Percentiles rank a stretch among this genome's conserved stretches.
phyloP scores from a whole-genome alignment of 2,113 vertebrate species.

The Pedetes capensis region DNA sequence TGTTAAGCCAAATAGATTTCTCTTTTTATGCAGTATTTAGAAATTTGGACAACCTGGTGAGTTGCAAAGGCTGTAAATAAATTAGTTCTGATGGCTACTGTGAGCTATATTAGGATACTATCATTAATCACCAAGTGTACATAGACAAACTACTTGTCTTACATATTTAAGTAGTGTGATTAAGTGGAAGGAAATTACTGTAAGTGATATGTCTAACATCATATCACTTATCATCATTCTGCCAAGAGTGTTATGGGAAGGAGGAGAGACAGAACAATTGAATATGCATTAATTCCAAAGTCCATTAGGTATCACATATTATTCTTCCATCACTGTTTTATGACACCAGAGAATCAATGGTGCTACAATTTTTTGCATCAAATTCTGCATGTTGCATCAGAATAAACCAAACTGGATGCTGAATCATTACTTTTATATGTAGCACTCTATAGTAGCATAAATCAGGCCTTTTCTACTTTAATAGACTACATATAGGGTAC shows the following conservation, averaged over 20 bases:
- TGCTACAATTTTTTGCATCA: not conserved
- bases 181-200: constrained; percentile 27
- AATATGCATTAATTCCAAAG: not conserved
- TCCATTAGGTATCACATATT: not conserved
- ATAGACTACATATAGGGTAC: not conserved
- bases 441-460: not conserved
- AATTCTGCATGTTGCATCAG: constrained; percentile 11
- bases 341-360: constrained; percentile 5
- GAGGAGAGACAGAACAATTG: not conserved
- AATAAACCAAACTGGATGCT: constrained; percentile 35
- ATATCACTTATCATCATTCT: not conserved
- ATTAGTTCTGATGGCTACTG: not conserved
- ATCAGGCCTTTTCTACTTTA: not conserved
- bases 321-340: not conserved
- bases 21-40: constrained; percentile 47
- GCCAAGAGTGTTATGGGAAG: constrained; percentile 4
- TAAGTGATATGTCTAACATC: not conserved
- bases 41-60: constrained; percentile 19
- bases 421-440: not conserved
- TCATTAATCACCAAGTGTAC: constrained; percentile 55
- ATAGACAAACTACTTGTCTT: not conserved
- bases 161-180: not conserved
- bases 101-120: constrained; percentile 48
- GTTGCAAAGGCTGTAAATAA: constrained; percentile 56
- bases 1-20: constrained; percentile 58